Evolutionary conservation across 2,888 invertebrate genomes (phyloP), one percentile per base, ranked within the genome.

Genomic region (Rhabditoides inermis): DNA sequence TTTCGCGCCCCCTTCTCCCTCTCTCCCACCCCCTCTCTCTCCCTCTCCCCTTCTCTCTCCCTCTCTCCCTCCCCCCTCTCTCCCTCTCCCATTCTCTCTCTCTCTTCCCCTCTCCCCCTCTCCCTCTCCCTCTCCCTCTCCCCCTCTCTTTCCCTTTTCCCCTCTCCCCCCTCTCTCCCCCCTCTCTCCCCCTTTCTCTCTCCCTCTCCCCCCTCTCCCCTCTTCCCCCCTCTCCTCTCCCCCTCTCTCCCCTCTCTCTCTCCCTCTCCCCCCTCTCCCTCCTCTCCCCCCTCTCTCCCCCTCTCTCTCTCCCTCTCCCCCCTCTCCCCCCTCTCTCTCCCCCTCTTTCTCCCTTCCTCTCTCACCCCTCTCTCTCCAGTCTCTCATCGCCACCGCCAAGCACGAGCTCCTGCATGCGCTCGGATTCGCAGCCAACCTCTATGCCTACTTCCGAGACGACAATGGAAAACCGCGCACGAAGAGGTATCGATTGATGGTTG

Each of bases 181-280:
- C 22, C 25, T 18, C n/a, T 32, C 28, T 44, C 22, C 25, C 50
- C 42, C 22, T 26, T 52, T 53, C 46, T 40, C 44, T 47, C 40
- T 28, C 44, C 42, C 37, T 30, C 25, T 22, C 20, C 23, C 50
- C 26, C 27, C 45, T 44, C 23, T 40, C 22, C 23, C 32, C 27
- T 49, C 37, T 40, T 44, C 46, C 40, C 15, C 36, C 26, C 35
- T 23, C 23, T 23, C 22, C 22, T 42, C 15, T 20, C 42, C 22
- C 4, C 23, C 26, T 42, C 22, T 42, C 42, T 25, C 42, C 46
- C 40, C 15, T n/a, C 32, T 35, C 25, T 25, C 37, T 20, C 27
- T n/a, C 42, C 35, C 42, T 7, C 26, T 26, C 32, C 20, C 23
- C 12, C 25, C n/a, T 20, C 22, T 18, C 18, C 28, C 39, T 23